phyloP scores from a whole-genome alignment of 2,888 invertebrate species.

The Idaea aversata region DNA sequence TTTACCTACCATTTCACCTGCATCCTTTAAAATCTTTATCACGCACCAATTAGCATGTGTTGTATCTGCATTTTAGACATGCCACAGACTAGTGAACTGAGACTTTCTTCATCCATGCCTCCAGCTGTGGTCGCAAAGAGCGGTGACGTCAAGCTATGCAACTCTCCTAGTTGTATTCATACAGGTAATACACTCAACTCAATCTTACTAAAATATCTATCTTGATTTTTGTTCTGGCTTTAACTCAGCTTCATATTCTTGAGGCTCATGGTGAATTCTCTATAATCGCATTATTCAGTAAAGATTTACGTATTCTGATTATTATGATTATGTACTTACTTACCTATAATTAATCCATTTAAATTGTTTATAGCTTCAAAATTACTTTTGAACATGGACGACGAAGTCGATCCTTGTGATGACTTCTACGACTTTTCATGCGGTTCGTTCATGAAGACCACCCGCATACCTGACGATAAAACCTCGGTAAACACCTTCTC shows the following conservation, averaged over 20 bases:
- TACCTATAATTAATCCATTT: not conserved
- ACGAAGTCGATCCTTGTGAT: constrained; percentile 87
- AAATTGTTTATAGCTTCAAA: constrained; percentile 79
- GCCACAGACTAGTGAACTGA: constrained; percentile 74
- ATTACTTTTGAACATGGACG: constrained; percentile 86
- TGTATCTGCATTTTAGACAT: constrained; percentile 61
- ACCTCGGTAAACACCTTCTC: constrained; percentile 88
- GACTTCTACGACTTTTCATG: constrained; percentile 91
- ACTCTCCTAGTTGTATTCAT: constrained; percentile 88
- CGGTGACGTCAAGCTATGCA: constrained; percentile 79
- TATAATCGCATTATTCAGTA: not conserved
- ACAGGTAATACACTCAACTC: constrained; percentile 75
- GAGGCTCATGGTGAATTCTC: too few species aligned
- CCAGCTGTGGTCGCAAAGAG: constrained; percentile 56
- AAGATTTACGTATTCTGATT: too few species aligned
- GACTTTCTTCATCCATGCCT: constrained; percentile 65
- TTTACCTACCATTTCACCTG: constrained; percentile 10
- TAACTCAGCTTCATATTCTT: too few species aligned
- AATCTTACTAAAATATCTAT: not conserved
- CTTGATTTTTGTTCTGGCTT: too few species aligned
- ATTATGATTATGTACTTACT: not conserved
- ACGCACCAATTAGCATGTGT: constrained; percentile 30
- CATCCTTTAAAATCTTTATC: constrained; percentile 14
- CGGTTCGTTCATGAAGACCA: constrained; percentile 85
- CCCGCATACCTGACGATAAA: constrained; percentile 90